phyloP scores from a whole-genome alignment of 1,140 invertebrate genomes.

The Aphaenogaster ashmeadi region DNA sequence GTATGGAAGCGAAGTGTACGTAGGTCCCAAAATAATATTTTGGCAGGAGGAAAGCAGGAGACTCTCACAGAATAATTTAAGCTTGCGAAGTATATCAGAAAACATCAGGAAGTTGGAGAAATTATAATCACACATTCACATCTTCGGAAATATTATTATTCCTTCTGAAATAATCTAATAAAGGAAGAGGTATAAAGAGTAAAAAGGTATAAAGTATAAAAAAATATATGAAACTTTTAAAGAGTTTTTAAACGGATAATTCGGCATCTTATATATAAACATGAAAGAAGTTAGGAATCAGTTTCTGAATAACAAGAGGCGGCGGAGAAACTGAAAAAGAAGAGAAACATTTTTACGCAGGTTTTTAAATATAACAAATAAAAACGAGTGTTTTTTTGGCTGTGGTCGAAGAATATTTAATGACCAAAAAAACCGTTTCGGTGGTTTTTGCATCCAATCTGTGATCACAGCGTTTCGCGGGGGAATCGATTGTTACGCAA shows the following conservation, averaged over 20 bases:
- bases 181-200: background rate
- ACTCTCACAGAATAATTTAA: background rate
- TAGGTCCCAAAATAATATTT: background rate
- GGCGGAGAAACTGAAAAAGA: background rate
- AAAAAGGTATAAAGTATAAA: background rate
- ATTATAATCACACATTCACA: background rate
- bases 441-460: background rate
- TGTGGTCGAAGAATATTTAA: background rate
- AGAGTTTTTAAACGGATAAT: background rate
- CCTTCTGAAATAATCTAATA: background rate
- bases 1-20: background rate
- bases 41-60: background rate
- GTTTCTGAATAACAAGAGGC: background rate
- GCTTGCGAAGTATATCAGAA: background rate
- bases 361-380: background rate
- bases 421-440: background rate
- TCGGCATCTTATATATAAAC: background rate
- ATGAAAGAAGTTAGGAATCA: background rate
- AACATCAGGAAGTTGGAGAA: background rate
- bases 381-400: background rate
- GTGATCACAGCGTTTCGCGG: conserved; percentile 10
- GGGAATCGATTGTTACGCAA: conserved; percentile 71
- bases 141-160: background rate
- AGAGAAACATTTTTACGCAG: background rate
- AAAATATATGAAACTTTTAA: background rate